Base-by-base conservation (phyloP, 2,113 vertebrate species). In the Calonectris borealis region DNA sequence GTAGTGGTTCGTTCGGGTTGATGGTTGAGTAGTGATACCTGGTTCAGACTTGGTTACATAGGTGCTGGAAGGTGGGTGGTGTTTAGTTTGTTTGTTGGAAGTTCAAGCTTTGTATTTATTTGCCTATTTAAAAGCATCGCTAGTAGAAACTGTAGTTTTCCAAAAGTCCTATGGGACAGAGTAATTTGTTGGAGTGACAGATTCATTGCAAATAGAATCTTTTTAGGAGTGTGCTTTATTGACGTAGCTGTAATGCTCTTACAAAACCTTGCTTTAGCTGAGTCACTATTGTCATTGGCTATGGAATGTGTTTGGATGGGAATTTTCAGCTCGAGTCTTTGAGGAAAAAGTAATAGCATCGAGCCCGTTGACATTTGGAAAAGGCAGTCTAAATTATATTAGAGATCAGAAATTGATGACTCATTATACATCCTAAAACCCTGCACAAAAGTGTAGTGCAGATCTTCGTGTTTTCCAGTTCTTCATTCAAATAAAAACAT, bases 211-310 rank as follows among this genome's bases (percentile, higher is more conserved):
- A 80, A 71, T 21, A 60, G 22, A 16, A 54, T 60, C 51, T 72
- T 93, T 88, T 84, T n/a, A 38, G 34, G 31, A 51, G 51, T 42
- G 26, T 65, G 51, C 62, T 93, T 88, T 92, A 83, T 62, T 93
- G 94, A 44, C 42, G 40, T 36, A 87, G 51, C 69, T 93, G 81
- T 77, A 87, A 49, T 55, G 77, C 65, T 87, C 58, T 93, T 94
- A 65, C 75, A 93, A 92, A 78, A 92, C 70, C 64, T 86, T 93
- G 40, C 62, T 98, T 96, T 96, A 95, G 94, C 97, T 97, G 97
- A 97, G 96, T 97, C 96, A 98, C 73, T 89, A 87, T 95, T 97
- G 92, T 97, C 70, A 79, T 71, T 21, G 11, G 55, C 78, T 90
- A 21, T 85, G 85, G 96, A 94, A 78, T 94, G 92, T 82, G 57